phyloP scores from a whole-genome alignment of 2,888 invertebrate species.

The Acutogordius australiensis region DNA sequence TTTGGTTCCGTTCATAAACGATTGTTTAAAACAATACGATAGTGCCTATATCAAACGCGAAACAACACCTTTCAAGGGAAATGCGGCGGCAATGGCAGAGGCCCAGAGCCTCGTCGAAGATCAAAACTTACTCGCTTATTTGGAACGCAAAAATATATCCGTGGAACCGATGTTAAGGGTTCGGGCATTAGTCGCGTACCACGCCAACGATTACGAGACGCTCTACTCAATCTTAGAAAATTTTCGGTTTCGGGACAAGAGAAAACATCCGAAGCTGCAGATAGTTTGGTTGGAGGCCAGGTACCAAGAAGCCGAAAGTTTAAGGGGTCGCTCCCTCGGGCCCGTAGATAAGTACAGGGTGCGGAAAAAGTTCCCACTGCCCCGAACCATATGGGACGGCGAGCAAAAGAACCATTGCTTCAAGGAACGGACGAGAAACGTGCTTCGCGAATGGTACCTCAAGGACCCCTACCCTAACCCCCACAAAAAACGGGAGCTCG shows the following conservation, averaged over 20 bases:
- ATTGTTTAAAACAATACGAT: too few species aligned
- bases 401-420: conserved; percentile 85
- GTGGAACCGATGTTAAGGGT: conserved; percentile 51
- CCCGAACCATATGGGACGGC: conserved; percentile 72
- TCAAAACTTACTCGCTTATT: too few species aligned
- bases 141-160: not conserved
- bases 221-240: conserved; percentile 58
- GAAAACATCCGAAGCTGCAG: conserved; percentile 52
- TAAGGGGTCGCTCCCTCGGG: conserved; percentile 57
- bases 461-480: conserved; percentile 88
- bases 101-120: too few species aligned
- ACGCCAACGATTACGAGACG: conserved; percentile 59
- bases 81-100: too few species aligned
- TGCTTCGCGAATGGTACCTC: conserved; percentile 85
- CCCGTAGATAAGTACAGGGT: conserved; percentile 76
- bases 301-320: conserved; percentile 64
- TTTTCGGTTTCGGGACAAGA: conserved; percentile 51
- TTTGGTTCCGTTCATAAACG: too few species aligned
- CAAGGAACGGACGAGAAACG: conserved; percentile 63
- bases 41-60: too few species aligned
- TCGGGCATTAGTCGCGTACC: conserved; percentile 56
- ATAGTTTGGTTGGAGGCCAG: conserved; percentile 80
- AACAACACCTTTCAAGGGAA: too few species aligned
- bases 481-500: conserved; percentile 61
- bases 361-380: conserved; percentile 65